These are phyloP conservation scores for Petrocephalus schoutedeni DNA, from an alignment of 2,797 vertebrate species.

Conservation along the genomic window DNA sequence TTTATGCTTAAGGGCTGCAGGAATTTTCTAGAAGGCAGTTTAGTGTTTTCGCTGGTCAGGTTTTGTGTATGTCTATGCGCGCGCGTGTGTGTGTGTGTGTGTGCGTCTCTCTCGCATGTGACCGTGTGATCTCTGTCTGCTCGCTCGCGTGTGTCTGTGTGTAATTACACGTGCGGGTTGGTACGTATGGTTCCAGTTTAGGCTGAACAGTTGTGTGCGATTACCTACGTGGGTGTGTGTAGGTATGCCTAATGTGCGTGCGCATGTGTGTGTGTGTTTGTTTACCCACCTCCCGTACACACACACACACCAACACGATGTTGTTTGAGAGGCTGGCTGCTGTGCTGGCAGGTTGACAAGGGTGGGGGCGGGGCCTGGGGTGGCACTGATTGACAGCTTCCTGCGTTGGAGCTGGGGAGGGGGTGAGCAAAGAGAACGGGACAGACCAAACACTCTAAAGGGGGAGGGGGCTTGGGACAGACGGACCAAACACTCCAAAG, in stretches of 20 bases:
- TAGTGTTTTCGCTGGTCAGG: background rate
- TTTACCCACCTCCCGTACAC: constrained; percentile 34
- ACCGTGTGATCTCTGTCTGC: background rate
- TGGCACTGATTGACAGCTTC: constrained; percentile 57
- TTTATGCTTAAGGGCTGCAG: background rate
- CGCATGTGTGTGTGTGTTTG: background rate
- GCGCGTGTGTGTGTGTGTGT: background rate
- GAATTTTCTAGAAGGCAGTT: background rate
- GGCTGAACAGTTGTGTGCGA: background rate
- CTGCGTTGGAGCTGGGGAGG: constrained; percentile 20
- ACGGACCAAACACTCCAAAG: background rate
- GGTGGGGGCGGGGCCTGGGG: constrained; percentile 22
- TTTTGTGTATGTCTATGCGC: background rate
- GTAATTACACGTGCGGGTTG: constrained; percentile 1
- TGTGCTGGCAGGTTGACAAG: constrained; percentile 36
- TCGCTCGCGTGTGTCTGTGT: background rate
- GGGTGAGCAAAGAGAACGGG: background rate
- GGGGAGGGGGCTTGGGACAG: background rate
- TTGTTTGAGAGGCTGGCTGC: constrained; percentile 24
- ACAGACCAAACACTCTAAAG: background rate
- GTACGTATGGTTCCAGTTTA: background rate
- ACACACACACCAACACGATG: constrained; percentile 7
- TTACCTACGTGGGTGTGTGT: constrained; percentile 6
- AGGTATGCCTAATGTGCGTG: background rate
- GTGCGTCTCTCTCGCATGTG: background rate